Evolutionary conservation across 2,888 invertebrate genomes (phyloP).

Genomic region (Amphipoea lucens): DNA sequence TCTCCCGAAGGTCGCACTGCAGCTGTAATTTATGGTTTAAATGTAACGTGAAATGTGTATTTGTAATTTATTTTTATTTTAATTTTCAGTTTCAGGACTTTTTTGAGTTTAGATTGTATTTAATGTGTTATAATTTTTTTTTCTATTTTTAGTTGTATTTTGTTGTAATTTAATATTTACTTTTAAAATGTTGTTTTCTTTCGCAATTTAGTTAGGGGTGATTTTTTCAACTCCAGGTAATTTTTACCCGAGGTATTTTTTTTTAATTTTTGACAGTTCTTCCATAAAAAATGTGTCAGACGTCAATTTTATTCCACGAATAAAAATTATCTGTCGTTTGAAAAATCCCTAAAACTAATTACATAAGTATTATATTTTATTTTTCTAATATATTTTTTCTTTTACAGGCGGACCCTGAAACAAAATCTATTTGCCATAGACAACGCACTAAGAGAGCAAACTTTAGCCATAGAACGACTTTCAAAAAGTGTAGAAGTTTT

Average conservation of each 20-base stretch:
- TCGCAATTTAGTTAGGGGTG: background rate
- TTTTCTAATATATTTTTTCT: background rate
- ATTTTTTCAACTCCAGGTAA: too few species aligned
- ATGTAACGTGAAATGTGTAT: background rate
- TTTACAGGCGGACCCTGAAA: constrained; percentile 85
- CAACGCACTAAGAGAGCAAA: constrained; percentile 87
- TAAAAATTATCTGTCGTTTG: too few species aligned
- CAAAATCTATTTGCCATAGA: constrained; percentile 87
- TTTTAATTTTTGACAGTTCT: too few species aligned
- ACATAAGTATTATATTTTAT: background rate
- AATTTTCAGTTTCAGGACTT: background rate
- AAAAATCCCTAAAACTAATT: too few species aligned
- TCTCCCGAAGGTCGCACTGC: background rate
- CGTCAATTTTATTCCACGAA: too few species aligned
- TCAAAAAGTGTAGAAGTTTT: constrained; percentile 77
- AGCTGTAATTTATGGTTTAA: background rate
- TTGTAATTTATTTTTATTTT: background rate
- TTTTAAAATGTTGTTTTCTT: background rate
- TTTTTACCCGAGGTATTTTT: too few species aligned
- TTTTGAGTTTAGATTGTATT: background rate
- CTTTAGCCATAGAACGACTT: constrained; percentile 83
- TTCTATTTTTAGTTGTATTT: background rate
- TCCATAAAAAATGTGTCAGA: too few species aligned
- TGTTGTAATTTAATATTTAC: too few species aligned
- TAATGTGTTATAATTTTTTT: background rate